phyloP scores from a whole-genome alignment of 2,113 vertebrate species.

The Tretioscincus oriximinensis region DNA sequence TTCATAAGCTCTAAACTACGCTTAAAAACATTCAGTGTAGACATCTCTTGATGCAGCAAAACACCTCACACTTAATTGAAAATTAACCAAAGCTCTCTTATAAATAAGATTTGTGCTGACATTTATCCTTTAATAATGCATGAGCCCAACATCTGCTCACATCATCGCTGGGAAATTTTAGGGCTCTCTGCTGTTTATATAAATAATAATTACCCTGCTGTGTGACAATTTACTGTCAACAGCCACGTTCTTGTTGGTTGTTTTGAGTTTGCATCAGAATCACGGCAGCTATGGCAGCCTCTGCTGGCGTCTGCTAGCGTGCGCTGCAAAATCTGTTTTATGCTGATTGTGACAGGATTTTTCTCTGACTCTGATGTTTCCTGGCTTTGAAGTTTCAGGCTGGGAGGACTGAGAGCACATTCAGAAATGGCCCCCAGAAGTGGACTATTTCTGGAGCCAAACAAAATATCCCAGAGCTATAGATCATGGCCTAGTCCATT shows the following conservation, averaged over 20 bases:
- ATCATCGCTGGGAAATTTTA: not conserved
- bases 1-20: not conserved
- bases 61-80: not conserved
- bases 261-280: not conserved
- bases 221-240: not conserved
- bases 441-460: too few species aligned
- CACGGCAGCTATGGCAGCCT: not conserved
- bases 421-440: too few species aligned
- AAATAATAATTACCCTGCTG: not conserved
- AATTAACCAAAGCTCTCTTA: not conserved
- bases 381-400: too few species aligned
- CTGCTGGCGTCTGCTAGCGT: too few species aligned
- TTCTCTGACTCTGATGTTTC: too few species aligned
- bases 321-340: too few species aligned
- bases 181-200: not conserved
- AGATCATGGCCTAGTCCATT: too few species aligned
- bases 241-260: not conserved
- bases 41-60: not conserved
- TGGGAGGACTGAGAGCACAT: too few species aligned
- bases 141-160: constrained; percentile 14
- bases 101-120: constrained; percentile 12
- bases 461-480: too few species aligned
- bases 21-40: not conserved
- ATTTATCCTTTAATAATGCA: constrained; percentile 23
- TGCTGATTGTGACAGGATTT: too few species aligned